Conservation (phyloP, 1,140 invertebrate genomes). For the Sinella curviseta region DNA sequence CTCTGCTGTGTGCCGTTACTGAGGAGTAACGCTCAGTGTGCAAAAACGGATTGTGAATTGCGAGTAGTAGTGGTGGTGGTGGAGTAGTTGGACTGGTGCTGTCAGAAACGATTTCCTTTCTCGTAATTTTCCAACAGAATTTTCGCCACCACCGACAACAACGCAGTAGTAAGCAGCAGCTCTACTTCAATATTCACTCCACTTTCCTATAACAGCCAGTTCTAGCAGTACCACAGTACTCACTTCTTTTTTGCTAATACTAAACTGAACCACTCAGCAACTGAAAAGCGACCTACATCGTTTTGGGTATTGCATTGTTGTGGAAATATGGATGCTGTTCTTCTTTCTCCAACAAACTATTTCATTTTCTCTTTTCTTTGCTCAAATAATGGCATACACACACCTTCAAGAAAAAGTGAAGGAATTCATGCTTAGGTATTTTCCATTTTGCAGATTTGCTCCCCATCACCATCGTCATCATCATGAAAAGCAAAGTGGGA, state of each 20-base stretch:
- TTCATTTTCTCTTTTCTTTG: background rate
- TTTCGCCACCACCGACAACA: background rate
- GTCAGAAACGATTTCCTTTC: constrained; percentile 16
- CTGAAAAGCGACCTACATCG: background rate
- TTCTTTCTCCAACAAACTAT: background rate
- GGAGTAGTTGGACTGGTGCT: constrained; percentile 4
- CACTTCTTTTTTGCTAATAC: background rate
- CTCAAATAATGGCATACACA: background rate
- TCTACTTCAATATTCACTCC: background rate
- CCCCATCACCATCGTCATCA: background rate
- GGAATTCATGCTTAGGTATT: background rate
- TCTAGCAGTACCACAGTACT: background rate
- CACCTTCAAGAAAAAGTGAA: background rate
- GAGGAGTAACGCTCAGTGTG: background rate
- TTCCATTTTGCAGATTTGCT: background rate
- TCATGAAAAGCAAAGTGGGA: background rate
- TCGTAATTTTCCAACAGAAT: background rate
- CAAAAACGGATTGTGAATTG: background rate
- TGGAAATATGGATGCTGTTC: background rate
- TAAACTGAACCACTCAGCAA: background rate
- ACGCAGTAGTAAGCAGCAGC: background rate
- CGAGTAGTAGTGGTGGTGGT: background rate
- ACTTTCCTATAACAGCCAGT: background rate
- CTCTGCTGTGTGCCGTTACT: background rate
- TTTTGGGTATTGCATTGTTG: background rate